A percentile compares a stretch with the other conserved stretches of the same genome.
These are phyloP conservation scores for Palaemon carinicauda DNA, from an alignment of 1,140 invertebrate genomes.

Conservation along the genomic window DNA sequence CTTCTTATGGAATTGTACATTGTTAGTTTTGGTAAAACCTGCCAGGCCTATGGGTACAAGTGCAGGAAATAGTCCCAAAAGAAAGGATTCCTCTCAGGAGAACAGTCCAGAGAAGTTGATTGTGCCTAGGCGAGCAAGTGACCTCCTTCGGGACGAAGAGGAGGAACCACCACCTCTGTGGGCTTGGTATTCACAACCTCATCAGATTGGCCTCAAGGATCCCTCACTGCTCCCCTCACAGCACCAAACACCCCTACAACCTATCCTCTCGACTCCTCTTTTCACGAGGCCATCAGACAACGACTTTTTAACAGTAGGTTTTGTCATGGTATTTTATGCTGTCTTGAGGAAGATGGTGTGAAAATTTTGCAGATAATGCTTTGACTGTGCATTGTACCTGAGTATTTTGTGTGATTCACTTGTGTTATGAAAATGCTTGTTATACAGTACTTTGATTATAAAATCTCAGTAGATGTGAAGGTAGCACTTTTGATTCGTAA, in stretches of 20 bases:
- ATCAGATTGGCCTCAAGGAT: constrained; percentile 11
- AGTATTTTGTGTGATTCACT: too few relatives aligned
- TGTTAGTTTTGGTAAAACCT: too few relatives aligned
- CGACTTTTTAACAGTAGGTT: constrained; percentile 45
- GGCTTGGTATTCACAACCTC: constrained; percentile 40
- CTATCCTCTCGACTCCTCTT: constrained; percentile 31
- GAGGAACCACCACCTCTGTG: constrained; percentile 20
- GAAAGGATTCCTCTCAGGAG: background rate
- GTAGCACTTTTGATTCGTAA: too few relatives aligned
- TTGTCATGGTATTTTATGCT: background rate
- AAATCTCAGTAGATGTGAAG: too few relatives aligned
- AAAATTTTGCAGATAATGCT: background rate
- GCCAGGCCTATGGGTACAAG: background rate
- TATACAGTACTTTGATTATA: too few relatives aligned
- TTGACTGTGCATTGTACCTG: background rate
- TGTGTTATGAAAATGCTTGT: too few relatives aligned
- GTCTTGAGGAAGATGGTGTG: background rate
- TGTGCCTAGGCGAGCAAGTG: constrained; percentile 18
- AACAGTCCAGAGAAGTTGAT: constrained; percentile 3
- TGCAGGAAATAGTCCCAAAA: background rate
- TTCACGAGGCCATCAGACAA: constrained; percentile 37
- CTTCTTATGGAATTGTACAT: too few relatives aligned
- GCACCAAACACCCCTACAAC: constrained; percentile 32
- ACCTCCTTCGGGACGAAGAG: background rate
- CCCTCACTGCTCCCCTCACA: constrained; percentile 34